These are phyloP conservation scores for Drosophila orena DNA, from an alignment of 1,140 invertebrate genomes.

Conservation along the genomic window DNA sequence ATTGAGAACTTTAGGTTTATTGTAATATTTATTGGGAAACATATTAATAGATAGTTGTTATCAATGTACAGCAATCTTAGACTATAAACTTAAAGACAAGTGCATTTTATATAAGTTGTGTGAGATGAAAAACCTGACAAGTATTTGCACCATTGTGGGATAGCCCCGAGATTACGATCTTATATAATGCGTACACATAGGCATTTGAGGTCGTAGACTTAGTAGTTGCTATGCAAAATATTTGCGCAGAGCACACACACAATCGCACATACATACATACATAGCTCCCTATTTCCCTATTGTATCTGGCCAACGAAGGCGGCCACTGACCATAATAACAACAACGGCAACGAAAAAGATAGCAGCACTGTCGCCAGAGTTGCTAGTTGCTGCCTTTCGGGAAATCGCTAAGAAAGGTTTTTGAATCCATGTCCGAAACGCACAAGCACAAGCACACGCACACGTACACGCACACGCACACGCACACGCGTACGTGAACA, in stretches of 20 bases:
- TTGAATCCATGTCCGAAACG: slow-evolving; percentile 58
- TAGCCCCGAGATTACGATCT: slow-evolving; percentile 35
- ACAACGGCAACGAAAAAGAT: slow-evolving; percentile 51
- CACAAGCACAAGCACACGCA: slow-evolving; percentile 22
- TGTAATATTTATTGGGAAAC: neutral
- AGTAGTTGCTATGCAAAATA: slow-evolving; percentile 46
- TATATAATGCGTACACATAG: slow-evolving; percentile 43
- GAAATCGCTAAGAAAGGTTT: slow-evolving; percentile 69
- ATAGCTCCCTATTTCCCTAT: slow-evolving; percentile 4
- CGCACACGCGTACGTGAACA: neutral
- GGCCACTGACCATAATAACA: slow-evolving; percentile 40
- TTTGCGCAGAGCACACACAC: slow-evolving; percentile 34
- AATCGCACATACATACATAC: slow-evolving; percentile 7
- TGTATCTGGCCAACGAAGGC: slow-evolving; percentile 35
- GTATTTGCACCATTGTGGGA: slow-evolving; percentile 26
- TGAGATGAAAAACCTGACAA: neutral
- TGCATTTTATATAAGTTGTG: neutral
- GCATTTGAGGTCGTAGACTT: slow-evolving; percentile 48
- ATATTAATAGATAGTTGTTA: neutral
- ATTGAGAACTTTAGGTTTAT: too few species aligned
- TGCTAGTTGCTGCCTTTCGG: slow-evolving; percentile 31
- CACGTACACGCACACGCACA: neutral
- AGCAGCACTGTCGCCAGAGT: slow-evolving; percentile 47
- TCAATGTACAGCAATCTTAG: neutral
- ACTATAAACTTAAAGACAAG: neutral